Percentiles rank a stretch among this genome's conserved stretches.
Evolutionary conservation across 2,888 invertebrate genomes (phyloP).

Genomic region (Zhuqinia jingwanae): DNA sequence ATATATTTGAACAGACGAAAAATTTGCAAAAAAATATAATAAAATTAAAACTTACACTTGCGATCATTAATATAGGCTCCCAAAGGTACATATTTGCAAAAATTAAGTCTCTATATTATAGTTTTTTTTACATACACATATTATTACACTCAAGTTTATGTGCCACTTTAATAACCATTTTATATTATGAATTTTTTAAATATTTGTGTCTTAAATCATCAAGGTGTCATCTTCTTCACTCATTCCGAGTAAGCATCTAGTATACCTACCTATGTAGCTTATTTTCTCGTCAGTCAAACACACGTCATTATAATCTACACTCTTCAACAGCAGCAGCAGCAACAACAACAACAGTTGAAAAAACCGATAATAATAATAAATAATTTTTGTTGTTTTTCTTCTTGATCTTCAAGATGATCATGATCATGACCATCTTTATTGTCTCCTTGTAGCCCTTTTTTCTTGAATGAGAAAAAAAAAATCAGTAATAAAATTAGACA

Average conservation of each 20-base stretch:
- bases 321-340: no score
- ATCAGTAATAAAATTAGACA: background rate
- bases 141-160: constrained; percentile 25
- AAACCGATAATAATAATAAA: constrained; percentile 31
- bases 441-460: no score
- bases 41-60: background rate
- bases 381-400: constrained; percentile 29
- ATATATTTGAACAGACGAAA: constrained; percentile 18
- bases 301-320: no score
- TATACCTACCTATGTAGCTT: no score
- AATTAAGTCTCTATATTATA: no score
- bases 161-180: constrained; percentile 22
- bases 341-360: no score
- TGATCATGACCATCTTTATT: no score
- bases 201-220: constrained; percentile 27
- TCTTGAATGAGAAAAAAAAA: background rate
- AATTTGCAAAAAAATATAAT: constrained; percentile 10
- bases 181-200: background rate
- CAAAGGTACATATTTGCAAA: no score
- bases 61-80: no score
- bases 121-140: background rate
- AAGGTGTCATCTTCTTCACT: constrained; percentile 40
- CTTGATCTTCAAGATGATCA: no score
- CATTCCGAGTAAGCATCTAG: constrained; percentile 10
- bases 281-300: background rate